phyloP scores from a whole-genome alignment of 2,888 invertebrate species.

The Xylota segnis region DNA sequence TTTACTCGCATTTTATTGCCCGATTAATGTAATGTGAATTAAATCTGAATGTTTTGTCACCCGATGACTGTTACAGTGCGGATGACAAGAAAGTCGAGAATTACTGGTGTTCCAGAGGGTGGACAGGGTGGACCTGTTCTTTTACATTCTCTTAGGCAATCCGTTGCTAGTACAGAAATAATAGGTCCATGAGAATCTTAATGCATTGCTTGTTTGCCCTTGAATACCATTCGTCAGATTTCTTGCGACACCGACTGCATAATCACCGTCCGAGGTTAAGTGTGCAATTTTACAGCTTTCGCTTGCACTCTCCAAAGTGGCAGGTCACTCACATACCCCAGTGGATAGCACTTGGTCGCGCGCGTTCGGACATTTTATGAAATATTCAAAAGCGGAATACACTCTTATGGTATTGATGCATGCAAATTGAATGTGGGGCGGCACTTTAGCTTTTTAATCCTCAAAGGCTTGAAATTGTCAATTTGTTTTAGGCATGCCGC shows the following conservation, averaged over 20 bases:
- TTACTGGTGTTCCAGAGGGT: neutral
- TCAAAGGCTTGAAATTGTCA: slow-evolving; percentile 75
- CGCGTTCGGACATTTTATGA: slow-evolving; percentile 52
- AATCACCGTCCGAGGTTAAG: neutral
- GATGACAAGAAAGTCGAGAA: slow-evolving; percentile 2
- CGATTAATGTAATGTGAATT: slow-evolving; percentile 64
- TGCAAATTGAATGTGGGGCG: slow-evolving; percentile 67
- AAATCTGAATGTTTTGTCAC: slow-evolving; percentile 52
- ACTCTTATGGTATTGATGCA: slow-evolving; percentile 65
- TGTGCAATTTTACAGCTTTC: slow-evolving; percentile 35
- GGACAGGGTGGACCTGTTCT: neutral
- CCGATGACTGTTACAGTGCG: slow-evolving; percentile 13
- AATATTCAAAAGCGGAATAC: slow-evolving; percentile 63
- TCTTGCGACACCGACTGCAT: slow-evolving; percentile 1
- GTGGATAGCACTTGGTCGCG: slow-evolving; percentile 30
- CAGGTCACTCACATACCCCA: slow-evolving; percentile 4
- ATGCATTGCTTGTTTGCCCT: no score
- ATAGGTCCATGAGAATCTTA: no score
- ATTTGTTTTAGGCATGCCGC: slow-evolving; percentile 68
- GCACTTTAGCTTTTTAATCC: slow-evolving; percentile 73
- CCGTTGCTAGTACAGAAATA: no score
- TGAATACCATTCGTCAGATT: neutral
- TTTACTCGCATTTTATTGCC: slow-evolving; percentile 64
- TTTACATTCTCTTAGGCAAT: neutral
- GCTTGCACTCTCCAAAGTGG: slow-evolving; percentile 10